A percentile compares a stretch with the other conserved stretches of the same genome.
phyloP scores from a whole-genome alignment of 2,113 vertebrate species.

The Poeciliopsis prolifica region DNA sequence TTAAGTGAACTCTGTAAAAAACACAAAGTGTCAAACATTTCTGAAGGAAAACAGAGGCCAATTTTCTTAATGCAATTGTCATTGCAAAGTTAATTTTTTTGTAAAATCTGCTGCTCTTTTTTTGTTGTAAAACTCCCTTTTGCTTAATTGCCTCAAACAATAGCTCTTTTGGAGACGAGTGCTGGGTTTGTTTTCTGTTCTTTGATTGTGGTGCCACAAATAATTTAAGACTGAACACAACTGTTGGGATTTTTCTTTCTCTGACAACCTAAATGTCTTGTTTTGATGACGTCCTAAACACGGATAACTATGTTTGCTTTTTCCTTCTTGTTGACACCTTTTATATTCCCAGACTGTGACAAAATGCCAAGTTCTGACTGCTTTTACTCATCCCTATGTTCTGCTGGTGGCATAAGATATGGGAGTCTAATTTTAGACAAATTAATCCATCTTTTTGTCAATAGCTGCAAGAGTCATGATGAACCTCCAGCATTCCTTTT shows the following conservation, averaged over 20 bases:
- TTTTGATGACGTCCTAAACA: background rate
- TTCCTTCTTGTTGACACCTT: conserved; percentile 18
- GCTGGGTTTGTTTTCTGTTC: background rate
- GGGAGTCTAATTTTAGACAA: conserved; percentile 38
- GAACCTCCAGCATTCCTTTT: conserved; percentile 65
- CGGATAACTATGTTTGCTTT: conserved; percentile 15
- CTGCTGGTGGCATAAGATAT: conserved; percentile 19
- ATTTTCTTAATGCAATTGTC: background rate
- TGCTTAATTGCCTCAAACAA: too few relatives aligned
- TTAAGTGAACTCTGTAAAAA: background rate
- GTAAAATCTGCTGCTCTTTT: background rate
- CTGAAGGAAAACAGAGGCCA: background rate
- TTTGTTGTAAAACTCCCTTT: too few relatives aligned
- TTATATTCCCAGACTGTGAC: conserved; percentile 23
- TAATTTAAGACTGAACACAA: background rate
- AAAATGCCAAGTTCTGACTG: conserved; percentile 15
- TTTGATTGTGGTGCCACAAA: background rate
- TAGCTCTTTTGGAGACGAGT: background rate
- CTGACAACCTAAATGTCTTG: background rate
- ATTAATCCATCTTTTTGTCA: conserved; percentile 34
- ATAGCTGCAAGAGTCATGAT: conserved; percentile 49
- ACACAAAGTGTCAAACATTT: background rate
- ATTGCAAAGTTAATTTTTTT: background rate
- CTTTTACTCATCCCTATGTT: conserved; percentile 16
- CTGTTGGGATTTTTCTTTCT: background rate